Conservation (phyloP, 1,140 invertebrate species). For the Oncopodura yosiiana region DNA sequence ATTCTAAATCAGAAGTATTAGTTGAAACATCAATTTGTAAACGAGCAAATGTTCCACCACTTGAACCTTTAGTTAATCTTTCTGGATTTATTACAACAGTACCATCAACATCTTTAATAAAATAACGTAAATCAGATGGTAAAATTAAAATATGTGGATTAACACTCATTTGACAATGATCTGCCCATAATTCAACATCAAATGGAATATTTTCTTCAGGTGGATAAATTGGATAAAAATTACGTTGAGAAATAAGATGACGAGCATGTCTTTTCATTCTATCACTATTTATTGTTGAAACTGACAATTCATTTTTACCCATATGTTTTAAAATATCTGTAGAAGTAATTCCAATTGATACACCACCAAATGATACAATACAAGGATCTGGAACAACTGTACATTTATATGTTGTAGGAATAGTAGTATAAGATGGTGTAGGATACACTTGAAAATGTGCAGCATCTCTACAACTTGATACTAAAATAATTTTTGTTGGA, state of each 20-base stretch:
- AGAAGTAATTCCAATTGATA: slow-evolving; percentile 66
- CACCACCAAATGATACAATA: slow-evolving; percentile 61
- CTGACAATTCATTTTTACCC: slow-evolving; percentile 61
- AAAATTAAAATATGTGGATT: slow-evolving; percentile 72
- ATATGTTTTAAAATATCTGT: slow-evolving; percentile 72
- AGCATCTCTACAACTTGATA: slow-evolving; percentile 63
- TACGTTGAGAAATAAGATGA: slow-evolving; percentile 65
- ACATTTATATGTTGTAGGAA: background rate
- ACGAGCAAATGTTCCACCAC: slow-evolving; percentile 50
- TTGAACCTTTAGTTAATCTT: slow-evolving; percentile 54
- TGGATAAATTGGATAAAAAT: slow-evolving; percentile 72
- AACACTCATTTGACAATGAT: slow-evolving; percentile 53
- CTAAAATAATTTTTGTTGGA: slow-evolving; percentile 57
- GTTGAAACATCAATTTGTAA: slow-evolving; percentile 41
- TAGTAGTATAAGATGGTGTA: slow-evolving; percentile 53
- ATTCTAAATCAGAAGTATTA: background rate
- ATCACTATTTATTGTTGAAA: slow-evolving; percentile 42
- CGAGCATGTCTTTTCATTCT: slow-evolving; percentile 58
- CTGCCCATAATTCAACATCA: slow-evolving; percentile 58
- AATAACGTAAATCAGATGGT: slow-evolving; percentile 72
- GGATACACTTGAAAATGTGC: slow-evolving; percentile 70
- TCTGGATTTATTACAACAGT: slow-evolving; percentile 78
- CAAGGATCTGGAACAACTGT: slow-evolving; percentile 60
- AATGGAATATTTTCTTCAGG: slow-evolving; percentile 54
- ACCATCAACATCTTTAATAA: slow-evolving; percentile 66